Base-by-base conservation (phyloP, 2,888 invertebrate genomes). In the Epinotia ramella region DNA sequence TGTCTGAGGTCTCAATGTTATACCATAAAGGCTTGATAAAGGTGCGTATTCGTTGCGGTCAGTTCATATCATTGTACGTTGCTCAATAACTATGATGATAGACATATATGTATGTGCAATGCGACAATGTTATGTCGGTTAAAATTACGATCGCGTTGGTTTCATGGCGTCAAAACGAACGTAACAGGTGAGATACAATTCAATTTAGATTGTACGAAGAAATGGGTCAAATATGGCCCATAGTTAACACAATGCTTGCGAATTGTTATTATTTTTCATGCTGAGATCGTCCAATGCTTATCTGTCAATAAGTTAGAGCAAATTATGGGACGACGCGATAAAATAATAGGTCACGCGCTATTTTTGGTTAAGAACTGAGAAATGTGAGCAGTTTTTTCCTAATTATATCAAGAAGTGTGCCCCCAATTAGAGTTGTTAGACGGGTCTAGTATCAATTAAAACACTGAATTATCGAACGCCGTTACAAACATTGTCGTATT, bases 11-110 rank as follows among this genome's bases (percentile, higher is more conserved):
- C 66, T 76, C 64, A 79, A 77, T 77, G 77, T 76, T 71, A 78
- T 81, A 68, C 12, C 28, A 28, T n/a, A 11, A 28, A 28, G 53
- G 53, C 66, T 65, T 65, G 65, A 4, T 62, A 66, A n/a, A 33
- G 7, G 16, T 28, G 9, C 12, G 33, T 28, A 18, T 3, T 53
- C 53, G 59, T 13, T 80, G 91, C 90, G 91, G 91, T 83, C 79
- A 74, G 75, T 86, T 83, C 86, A 80, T 82, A 80, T 81, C 89
- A 87, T 87, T 87, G 83, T 89, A 89, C 76, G 91, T 84, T 89
- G 79, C 20, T 81, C 73, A 69, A 88, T 91, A 88, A 89, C 89
- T 91, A 84, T 89, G 89, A 86, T 89, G 92, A 84, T 77, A 69
- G 78, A 82, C 81, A 46, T 16, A 18, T 40, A 7, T 49, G 24